These are phyloP conservation scores for Zosterops japonicus DNA, from an alignment of 2,113 vertebrate genomes.

Conservation along the genomic window DNA sequence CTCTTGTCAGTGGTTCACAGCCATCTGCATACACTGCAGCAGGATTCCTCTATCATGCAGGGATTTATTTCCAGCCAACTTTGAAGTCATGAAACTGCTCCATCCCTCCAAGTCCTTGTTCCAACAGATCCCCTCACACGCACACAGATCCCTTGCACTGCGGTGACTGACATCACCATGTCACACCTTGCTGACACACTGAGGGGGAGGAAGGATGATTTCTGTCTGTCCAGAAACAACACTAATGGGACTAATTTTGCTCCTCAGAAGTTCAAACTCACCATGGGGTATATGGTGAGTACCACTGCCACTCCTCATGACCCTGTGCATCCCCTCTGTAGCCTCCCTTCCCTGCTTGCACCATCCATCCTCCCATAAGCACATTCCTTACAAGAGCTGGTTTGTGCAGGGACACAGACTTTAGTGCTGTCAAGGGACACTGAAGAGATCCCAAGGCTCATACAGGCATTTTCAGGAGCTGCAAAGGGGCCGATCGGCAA, in stretches of 20 bases:
- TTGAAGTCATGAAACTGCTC: neutral
- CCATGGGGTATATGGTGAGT: neutral
- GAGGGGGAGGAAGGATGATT: neutral
- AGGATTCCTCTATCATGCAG: neutral
- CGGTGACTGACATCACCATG: neutral
- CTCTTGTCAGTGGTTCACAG: neutral
- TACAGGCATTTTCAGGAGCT: neutral
- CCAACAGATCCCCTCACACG: neutral
- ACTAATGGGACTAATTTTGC: neutral
- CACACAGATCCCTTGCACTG: no score
- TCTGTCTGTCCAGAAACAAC: neutral
- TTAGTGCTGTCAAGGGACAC: fast-evolving
- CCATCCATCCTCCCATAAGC: neutral
- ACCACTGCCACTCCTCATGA: neutral
- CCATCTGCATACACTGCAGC: neutral
- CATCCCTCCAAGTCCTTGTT: neutral
- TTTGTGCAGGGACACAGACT: neutral
- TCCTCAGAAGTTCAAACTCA: neutral
- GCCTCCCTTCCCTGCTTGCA: neutral
- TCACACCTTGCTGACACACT: neutral
- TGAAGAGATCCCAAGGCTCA: neutral
- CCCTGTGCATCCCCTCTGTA: neutral
- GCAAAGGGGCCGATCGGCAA: neutral
- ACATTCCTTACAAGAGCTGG: neutral
- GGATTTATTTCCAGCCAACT: neutral